These are phyloP conservation scores for Ellobium chinense DNA, from an alignment of 2,888 invertebrate species.

Conservation along the genomic window DNA sequence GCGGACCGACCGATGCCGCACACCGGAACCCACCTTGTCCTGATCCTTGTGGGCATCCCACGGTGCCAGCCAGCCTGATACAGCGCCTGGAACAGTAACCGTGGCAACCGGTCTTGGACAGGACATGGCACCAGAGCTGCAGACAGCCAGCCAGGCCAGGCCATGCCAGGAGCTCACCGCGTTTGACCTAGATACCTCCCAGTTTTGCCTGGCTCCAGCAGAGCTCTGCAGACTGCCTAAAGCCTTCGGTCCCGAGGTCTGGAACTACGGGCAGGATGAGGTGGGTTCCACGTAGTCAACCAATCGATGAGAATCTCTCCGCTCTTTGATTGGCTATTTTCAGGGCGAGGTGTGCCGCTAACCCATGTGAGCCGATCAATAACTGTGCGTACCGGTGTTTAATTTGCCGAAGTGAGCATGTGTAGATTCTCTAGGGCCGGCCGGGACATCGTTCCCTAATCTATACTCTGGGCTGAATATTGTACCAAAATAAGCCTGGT, in stretches of 20 bases:
- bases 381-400: not conserved
- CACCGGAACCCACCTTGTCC: conserved; percentile 6
- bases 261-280: not conserved
- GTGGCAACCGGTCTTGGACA: not conserved
- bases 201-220: not conserved
- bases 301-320: conserved; percentile 7
- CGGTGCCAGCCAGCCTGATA: not conserved
- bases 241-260: not conserved
- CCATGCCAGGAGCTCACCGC: not conserved
- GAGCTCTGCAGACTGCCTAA: not conserved
- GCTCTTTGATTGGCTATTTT: not conserved
- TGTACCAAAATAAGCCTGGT: too few species aligned
- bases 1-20: not conserved
- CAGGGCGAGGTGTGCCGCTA: not conserved
- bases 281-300: conserved; percentile 5
- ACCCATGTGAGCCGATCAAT: conserved; percentile 15
- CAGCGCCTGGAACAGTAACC: not conserved
- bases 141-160: too few species aligned
- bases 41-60: not conserved
- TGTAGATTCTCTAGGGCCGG: not conserved
- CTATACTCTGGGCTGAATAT: not conserved
- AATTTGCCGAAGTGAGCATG: not conserved
- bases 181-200: not conserved
- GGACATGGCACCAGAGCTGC: not conserved
- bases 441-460: not conserved